Evolutionary conservation across 2,113 vertebrate species (phyloP).

Genomic region (Syngnathoides biaculeatus): DNA sequence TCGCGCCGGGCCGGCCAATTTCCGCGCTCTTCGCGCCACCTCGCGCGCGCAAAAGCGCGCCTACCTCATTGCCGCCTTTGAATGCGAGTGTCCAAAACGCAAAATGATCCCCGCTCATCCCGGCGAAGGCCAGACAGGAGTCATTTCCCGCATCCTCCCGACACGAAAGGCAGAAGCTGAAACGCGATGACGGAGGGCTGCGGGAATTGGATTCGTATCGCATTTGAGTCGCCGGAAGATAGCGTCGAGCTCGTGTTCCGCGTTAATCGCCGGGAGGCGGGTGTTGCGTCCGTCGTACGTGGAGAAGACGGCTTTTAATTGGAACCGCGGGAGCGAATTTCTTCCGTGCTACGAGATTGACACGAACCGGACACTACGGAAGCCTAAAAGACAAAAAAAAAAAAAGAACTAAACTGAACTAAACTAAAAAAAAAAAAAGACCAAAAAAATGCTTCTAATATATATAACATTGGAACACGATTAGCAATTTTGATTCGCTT

Average conservation of each 20-base stretch:
- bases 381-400: too few relatives aligned
- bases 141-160: slow-evolving; percentile 54
- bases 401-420: too few relatives aligned
- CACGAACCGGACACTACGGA: slow-evolving; percentile 53
- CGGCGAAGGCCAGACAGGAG: slow-evolving; percentile 47
- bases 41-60: neutral
- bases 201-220: slow-evolving; percentile 47
- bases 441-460: too few relatives aligned
- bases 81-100: slow-evolving; percentile 4
- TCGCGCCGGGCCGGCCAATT: neutral
- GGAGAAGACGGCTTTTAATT: slow-evolving; percentile 44
- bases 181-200: slow-evolving; percentile 40
- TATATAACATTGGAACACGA: neutral
- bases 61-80: neutral
- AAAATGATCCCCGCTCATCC: slow-evolving; percentile 11
- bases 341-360: slow-evolving; percentile 2
- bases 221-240: slow-evolving; percentile 41
- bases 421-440: too few relatives aligned
- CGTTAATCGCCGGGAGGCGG: slow-evolving; percentile 54
- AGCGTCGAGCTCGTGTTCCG: slow-evolving; percentile 48
- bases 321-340: slow-evolving; percentile 36
- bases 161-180: slow-evolving; percentile 66
- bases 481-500: too few relatives aligned
- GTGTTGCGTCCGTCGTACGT: slow-evolving; percentile 57
- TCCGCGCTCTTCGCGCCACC: neutral